Evolutionary conservation across 1,140 invertebrate genomes (phyloP), one percentile per base, ranked within the genome.

Genomic region (Caenorhabditis brenneri): DNA sequence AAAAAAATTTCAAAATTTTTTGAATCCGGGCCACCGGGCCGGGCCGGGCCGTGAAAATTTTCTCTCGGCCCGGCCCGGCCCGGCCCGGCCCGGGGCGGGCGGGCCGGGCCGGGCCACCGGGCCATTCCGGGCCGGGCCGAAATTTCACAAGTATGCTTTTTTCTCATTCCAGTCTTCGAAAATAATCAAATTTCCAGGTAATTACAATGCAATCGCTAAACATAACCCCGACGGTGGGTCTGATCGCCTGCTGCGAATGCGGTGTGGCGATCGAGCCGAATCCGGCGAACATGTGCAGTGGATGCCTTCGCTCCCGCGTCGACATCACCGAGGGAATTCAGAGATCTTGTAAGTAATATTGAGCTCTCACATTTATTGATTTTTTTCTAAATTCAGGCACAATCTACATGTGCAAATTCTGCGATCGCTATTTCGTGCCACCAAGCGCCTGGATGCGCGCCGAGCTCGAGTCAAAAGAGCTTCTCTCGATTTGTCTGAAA

Each of bases 291-390:
- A 98, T 97, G 95, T 99, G 97, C 91, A 95, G 97, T 0, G 94
- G 94, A 27, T 99, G 97, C 92, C 92, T 99, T 19, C 92, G 96
- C 48, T 94, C 94, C 46, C 93, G 95, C 90, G 94, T 98, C 19
- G 97, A 99, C 89, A 98, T 99, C 49, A 96, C 96, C 29, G 96
- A 97, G 91, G 95, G 94, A 29, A 98, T 99, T 91, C 96, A 96
- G 0, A 99, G 99, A 92, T 96, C 97, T 49, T 88, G 89, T 80
- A 88, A 88, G 24, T 78, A n/a, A n/a, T n/a, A n/a, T n/a, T n/a
- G n/a, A n/a, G n/a, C n/a, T 91, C 7, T 89, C 88, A 74, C 91
- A 80, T 19, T 24, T 83, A 42, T 42, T 39, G 27, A 53, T 2
- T 33, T 46, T 29, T 60, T 86, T 79, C 19, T 12, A 48, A 27